Base-by-base conservation (phyloP, 2,888 invertebrate genomes). In the Rhamnusium bicolor region DNA sequence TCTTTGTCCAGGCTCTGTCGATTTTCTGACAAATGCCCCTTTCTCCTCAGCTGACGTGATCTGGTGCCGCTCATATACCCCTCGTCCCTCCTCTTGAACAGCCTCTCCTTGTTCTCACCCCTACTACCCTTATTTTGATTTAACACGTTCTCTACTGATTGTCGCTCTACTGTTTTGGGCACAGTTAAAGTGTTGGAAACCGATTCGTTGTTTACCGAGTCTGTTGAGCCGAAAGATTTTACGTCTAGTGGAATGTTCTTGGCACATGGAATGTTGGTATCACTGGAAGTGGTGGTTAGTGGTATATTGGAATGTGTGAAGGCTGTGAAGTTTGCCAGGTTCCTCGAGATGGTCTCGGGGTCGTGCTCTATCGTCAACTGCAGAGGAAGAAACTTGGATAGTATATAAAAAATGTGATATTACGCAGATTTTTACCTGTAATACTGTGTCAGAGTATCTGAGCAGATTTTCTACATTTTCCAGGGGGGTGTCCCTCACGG, bases 341-440 rank as follows among this genome's bases (percentile, higher is more conserved):
- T 90, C 73, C 91, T 90, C 77, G 91, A 90, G 58, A 93, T 89
- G 47, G 94, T 92, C 79, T 94, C 94, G 8, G 97, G 96, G 86
- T 95, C 96, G 85, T 96, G 95, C 87, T 97, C 97, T 83, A 97
- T 95, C 2, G 96, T 97, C 75, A 97, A 88, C 92, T 95, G 89
- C 53, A 86, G 86, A 73, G n/a, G 73, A 72, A 40, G n/a, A 29
- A 46, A n/a, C 47, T 1, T 19, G 24, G 32, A 6, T 27, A 4
- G 1, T 2, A 12, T n/a, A n/a, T n/a, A n/a, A n/a, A n/a, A n/a
- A n/a, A n/a, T n/a, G n/a, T n/a, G n/a, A n/a, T n/a, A n/a, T n/a
- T n/a, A n/a, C n/a, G n/a, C n/a, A n/a, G n/a, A n/a, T n/a, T n/a
- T 46, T 53, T 87, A 94, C 94, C 91, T 97, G 95, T 72, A 96